These are phyloP conservation scores for Campaea margaritaria DNA, from an alignment of 2,888 invertebrate genomes.

Conservation along the genomic window DNA sequence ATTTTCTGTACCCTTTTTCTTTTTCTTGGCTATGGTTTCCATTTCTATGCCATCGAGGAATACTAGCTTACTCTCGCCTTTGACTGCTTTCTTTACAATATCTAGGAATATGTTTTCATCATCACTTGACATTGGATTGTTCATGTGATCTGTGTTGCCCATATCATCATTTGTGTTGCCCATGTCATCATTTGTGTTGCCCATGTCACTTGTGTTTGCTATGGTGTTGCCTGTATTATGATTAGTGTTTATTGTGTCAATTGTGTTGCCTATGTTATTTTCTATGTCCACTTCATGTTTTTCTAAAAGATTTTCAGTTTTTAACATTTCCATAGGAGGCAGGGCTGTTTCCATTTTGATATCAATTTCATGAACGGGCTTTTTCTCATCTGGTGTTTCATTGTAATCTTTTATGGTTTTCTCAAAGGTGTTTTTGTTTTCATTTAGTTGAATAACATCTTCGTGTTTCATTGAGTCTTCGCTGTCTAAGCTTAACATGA, in stretches of 20 bases:
- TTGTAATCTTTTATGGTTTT: background rate
- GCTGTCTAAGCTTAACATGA: slow-evolving; percentile 19
- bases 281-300: slow-evolving; percentile 16
- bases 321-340: background rate
- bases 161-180: slow-evolving; percentile 11
- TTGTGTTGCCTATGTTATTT: background rate
- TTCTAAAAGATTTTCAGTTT: slow-evolving; percentile 9
- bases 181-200: slow-evolving; percentile 1
- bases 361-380: slow-evolving; percentile 10
- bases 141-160: slow-evolving; percentile 14
- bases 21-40: slow-evolving; percentile 19
- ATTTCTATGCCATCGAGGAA: slow-evolving; percentile 35
- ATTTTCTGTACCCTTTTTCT: slow-evolving; percentile 21
- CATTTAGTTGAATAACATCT: background rate
- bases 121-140: slow-evolving; percentile 30
- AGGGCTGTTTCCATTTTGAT: slow-evolving; percentile 27
- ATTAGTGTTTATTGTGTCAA: slow-evolving; percentile 1
- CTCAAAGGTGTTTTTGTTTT: background rate
- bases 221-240: background rate
- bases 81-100: slow-evolving; percentile 41
- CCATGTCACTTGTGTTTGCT: background rate
- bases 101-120: slow-evolving; percentile 42
- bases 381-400: slow-evolving; percentile 6
- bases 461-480: slow-evolving; percentile 27
- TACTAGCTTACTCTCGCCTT: slow-evolving; percentile 38